phyloP scores from a whole-genome alignment of 2,797 vertebrate genomes.

The Xenops minutus region DNA sequence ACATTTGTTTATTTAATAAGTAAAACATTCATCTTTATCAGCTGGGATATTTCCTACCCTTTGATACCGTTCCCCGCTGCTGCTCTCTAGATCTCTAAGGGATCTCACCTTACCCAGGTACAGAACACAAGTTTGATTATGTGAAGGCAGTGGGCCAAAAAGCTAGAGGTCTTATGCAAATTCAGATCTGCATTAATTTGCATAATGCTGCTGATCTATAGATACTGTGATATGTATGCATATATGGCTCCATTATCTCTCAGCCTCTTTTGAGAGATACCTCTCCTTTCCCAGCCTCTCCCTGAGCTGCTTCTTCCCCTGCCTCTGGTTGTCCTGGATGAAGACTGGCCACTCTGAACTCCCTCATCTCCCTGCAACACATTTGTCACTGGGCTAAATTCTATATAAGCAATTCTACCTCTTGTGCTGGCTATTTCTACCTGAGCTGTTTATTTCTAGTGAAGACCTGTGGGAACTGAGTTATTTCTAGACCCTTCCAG shows the following conservation, averaged over 20 bases:
- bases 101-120: neutral
- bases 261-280: neutral
- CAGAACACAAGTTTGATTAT: neutral
- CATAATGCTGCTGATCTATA: neutral
- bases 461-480: neutral
- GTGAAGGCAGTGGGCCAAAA: slow-evolving; percentile 6
- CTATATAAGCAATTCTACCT: neutral
- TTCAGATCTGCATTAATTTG: neutral
- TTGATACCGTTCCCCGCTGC: slow-evolving; percentile 24
- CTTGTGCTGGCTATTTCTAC: neutral
- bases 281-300: neutral
- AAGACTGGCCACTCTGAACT: neutral
- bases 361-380: neutral
- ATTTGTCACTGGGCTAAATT: neutral
- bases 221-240: neutral
- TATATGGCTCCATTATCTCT: slow-evolving; percentile 3
- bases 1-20: slow-evolving; percentile 50
- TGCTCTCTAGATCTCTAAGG: neutral
- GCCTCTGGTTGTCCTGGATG: neutral
- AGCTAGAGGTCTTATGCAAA: slow-evolving; percentile 33
- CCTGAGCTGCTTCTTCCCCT: neutral
- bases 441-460: neutral
- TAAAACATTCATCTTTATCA: neutral
- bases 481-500: neutral
- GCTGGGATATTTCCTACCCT: slow-evolving; percentile 1